Evolutionary conservation across 2,888 invertebrate species (phyloP), one percentile per base, ranked within the genome.

Genomic region (Drosophila sordidula): DNA sequence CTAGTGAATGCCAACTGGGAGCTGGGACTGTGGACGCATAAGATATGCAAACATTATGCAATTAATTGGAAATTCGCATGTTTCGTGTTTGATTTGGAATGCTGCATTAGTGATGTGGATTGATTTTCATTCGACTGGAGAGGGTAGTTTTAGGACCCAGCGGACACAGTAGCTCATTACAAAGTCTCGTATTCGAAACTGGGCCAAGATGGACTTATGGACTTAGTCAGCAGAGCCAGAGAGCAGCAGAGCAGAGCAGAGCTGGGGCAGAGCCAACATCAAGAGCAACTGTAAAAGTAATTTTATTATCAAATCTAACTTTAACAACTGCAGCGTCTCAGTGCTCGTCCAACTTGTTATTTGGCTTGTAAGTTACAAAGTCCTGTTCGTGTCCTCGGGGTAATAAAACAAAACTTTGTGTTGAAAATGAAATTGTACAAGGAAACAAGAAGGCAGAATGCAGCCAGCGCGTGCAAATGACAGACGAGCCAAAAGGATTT

Each of bases 311-410:
- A 84, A 84, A 84, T 84, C 86, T 85, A 87, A 84, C 69, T 84
- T 84, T 85, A 87, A 87, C 88, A 84, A 87, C 83, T 87, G 86
- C 65, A 71, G 57, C 39, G 58, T 55, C 61, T 49, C 68, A 39
- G 58, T 45, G 47, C 46, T 55, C 70, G 73, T 64, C 79, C 74
- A 82, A 84, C 83, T 87, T 87, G 88, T 84, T 87, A 87, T 83
- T 87, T 87, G 88, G 86, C 83, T 87, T 84, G 83, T 87, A 84
- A 87, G 82, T 84, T 84, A 84, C 83, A 84, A 84, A 84, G 83
- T 84, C 83, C 86, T 87, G 82, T 87, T 82, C 86, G 86, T 83
- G 86, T 87, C 87, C 83, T 85, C 82, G 63, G 83, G 83, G 83
- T 84, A 84, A 84, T 84, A 84, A 84, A 84, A 87, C 83, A 84